Percentiles rank a stretch among this genome's conserved stretches.
These are phyloP conservation scores for Chionoecetes opilio DNA, from an alignment of 1,140 invertebrate genomes.

Conservation along the genomic window DNA sequence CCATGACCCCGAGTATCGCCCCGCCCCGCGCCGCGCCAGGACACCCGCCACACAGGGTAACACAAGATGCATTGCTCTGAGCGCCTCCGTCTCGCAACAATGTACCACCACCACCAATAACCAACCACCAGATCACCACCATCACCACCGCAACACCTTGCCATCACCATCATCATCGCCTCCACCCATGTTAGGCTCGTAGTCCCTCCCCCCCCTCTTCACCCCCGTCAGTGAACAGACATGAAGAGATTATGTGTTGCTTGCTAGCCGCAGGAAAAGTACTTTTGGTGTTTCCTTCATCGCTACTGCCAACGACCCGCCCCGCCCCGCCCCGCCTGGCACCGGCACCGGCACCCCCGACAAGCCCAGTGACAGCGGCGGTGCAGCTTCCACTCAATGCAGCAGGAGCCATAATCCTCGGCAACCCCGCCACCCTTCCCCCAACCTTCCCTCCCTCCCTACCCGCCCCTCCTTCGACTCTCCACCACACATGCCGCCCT, in stretches of 20 bases:
- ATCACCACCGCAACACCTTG: background rate
- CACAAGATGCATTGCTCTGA: slow-evolving; percentile 13
- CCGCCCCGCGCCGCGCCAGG: background rate
- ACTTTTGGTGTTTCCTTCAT: background rate
- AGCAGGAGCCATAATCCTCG: slow-evolving; percentile 11
- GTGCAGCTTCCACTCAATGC: background rate
- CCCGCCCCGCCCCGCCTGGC: too few species aligned
- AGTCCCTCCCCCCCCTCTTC: background rate
- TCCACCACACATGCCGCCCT: slow-evolving; percentile 37
- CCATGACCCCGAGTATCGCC: too few species aligned
- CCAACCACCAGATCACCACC: background rate
- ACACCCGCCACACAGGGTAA: background rate
- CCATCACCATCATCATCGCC: background rate
- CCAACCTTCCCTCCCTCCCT: background rate
- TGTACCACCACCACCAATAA: background rate
- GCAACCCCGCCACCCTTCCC: slow-evolving; percentile 33
- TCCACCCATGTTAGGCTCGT: background rate
- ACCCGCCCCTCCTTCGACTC: background rate
- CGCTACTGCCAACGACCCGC: background rate
- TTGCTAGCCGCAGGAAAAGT: background rate
- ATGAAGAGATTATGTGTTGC: background rate
- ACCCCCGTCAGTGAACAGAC: background rate
- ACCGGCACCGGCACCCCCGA: background rate
- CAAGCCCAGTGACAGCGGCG: background rate
- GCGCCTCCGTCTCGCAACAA: background rate